Evolutionary conservation across 2,797 vertebrate genomes (phyloP).

Genomic region (Coendou prehensilis): DNA sequence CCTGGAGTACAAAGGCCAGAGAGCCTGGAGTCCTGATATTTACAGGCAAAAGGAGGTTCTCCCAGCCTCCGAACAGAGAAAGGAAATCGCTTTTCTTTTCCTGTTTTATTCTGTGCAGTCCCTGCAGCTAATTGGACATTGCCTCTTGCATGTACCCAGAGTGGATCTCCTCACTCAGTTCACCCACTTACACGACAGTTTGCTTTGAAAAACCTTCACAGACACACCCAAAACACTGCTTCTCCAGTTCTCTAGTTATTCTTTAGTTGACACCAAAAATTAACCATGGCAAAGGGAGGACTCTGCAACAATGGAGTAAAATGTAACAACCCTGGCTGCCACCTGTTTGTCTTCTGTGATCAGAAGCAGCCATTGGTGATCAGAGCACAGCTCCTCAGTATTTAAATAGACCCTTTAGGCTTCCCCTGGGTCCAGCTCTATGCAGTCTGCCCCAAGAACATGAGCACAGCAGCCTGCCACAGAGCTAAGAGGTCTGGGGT

Average conservation of each 20-base stretch:
- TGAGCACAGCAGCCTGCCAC: neutral
- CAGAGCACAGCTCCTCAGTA: neutral
- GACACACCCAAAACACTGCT: neutral
- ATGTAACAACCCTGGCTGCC: neutral
- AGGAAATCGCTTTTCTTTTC: neutral
- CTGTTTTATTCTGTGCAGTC: neutral
- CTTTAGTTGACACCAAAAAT: neutral
- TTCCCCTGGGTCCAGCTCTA: neutral
- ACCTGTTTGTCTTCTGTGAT: neutral
- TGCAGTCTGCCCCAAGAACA: neutral
- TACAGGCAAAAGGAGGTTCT: neutral
- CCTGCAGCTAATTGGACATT: neutral
- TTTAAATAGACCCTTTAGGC: neutral
- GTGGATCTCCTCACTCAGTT: neutral
- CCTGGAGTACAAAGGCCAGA: neutral
- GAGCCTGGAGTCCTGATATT: neutral
- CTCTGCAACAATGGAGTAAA: neutral
- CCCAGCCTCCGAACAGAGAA: neutral
- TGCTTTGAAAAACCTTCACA: neutral
- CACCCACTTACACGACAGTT: neutral
- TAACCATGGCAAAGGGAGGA: neutral
- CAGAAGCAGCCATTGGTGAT: neutral
- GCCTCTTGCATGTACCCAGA: no score
- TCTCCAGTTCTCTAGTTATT: neutral
- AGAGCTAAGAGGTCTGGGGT: neutral